These are phyloP conservation scores for Cataglyphis cursor DNA, from an alignment of 2,888 invertebrate genomes.

Conservation along the genomic window DNA sequence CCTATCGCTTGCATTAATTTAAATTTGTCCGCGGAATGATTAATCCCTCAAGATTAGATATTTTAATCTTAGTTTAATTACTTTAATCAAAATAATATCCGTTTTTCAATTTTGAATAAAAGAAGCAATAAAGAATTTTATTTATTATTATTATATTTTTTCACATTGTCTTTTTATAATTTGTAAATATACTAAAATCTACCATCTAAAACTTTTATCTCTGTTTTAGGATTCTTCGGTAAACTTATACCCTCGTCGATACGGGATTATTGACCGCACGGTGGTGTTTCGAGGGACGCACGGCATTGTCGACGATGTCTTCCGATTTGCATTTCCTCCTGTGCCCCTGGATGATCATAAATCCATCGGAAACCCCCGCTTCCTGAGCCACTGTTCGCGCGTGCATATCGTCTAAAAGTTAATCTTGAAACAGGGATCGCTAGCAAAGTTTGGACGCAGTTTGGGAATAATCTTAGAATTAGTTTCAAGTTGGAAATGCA, in stretches of 20 bases:
- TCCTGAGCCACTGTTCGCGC: slow-evolving; percentile 73
- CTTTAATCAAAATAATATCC: neutral
- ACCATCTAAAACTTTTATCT: neutral
- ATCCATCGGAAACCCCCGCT: slow-evolving; percentile 77
- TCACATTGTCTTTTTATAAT: neutral
- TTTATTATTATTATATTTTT: neutral
- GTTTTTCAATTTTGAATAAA: neutral
- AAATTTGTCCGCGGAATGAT: slow-evolving; percentile 14
- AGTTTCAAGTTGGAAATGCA: neutral
- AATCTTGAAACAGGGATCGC: slow-evolving; percentile 64
- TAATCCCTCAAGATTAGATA: slow-evolving; percentile 18
- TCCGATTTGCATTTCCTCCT: slow-evolving; percentile 78
- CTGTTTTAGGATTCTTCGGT: slow-evolving; percentile 25
- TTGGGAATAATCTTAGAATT: slow-evolving; percentile 1
- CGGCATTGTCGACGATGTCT: slow-evolving; percentile 42
- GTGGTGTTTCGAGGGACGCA: slow-evolving; percentile 46
- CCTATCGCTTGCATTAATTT: slow-evolving; percentile 35
- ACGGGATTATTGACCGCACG: slow-evolving; percentile 56
- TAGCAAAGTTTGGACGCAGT: neutral
- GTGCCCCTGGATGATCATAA: slow-evolving; percentile 80
- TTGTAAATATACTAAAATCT: neutral
- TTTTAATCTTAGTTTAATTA: neutral
- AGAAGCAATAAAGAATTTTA: neutral
- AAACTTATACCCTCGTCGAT: slow-evolving; percentile 49
- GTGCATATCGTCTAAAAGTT: slow-evolving; percentile 54